Conservation (phyloP, 2,113 vertebrate species). For the Brienomyrus longianalis region DNA sequence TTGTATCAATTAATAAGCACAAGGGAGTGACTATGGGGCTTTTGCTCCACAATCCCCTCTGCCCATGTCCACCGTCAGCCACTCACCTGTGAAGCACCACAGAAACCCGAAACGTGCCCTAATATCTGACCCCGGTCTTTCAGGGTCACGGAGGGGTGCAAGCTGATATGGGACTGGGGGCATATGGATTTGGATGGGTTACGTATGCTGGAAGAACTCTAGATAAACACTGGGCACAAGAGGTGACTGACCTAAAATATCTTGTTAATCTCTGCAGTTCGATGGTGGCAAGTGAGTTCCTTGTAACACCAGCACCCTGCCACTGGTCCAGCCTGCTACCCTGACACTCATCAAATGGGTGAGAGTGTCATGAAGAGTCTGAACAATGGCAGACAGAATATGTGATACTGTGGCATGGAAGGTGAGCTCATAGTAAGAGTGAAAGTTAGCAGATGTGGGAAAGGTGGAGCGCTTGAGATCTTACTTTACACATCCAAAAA, state of each 20-base stretch:
- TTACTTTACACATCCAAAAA: not conserved
- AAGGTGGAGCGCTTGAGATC: not conserved
- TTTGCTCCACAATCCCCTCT: not conserved
- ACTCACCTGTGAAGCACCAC: conserved; percentile 11
- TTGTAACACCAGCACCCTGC: not conserved
- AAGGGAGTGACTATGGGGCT: not conserved
- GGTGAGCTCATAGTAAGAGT: not conserved
- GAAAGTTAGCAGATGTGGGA: not conserved
- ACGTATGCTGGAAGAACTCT: not conserved
- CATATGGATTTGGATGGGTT: conserved; percentile 9
- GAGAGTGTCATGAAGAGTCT: not conserved
- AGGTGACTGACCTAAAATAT: not conserved
- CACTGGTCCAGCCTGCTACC: not conserved
- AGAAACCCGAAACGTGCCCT: conserved; percentile 15
- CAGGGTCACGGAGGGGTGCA: not conserved
- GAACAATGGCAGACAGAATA: not conserved
- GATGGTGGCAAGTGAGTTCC: not conserved
- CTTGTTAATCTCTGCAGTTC: not conserved
- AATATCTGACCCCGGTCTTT: conserved; percentile 17
- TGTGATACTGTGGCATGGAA: not conserved
- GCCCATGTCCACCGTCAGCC: not conserved
- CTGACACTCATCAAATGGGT: not conserved
- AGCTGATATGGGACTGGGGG: not conserved
- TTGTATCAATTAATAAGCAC: conserved; percentile 23
- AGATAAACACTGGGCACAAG: not conserved